A percentile compares a stretch with the other conserved stretches of the same genome.
These are phyloP conservation scores for Lasiurus cinereus DNA, from an alignment of 2,113 vertebrate species.

Conservation along the genomic window DNA sequence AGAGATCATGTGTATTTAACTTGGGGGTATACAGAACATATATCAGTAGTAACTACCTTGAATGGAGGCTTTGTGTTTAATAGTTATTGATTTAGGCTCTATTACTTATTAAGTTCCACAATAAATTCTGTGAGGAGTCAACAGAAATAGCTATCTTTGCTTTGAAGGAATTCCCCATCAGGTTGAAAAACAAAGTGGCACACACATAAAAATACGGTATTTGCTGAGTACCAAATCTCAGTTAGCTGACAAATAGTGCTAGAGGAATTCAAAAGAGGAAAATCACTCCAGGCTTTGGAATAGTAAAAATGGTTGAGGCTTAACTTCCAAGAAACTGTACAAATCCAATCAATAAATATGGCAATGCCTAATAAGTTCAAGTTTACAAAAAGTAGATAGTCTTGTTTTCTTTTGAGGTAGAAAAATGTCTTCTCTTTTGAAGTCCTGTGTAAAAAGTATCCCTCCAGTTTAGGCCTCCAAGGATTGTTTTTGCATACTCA, in stretches of 20 bases:
- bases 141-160: background rate
- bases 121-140: background rate
- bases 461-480: background rate
- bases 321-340: background rate
- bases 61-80: background rate
- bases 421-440: background rate
- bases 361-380: background rate
- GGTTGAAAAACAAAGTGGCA: background rate
- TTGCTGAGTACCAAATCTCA: background rate
- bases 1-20: background rate
- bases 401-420: background rate
- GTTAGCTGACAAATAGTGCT: background rate
- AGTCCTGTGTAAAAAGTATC: background rate
- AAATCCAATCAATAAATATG: background rate
- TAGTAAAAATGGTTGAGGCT: background rate
- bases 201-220: background rate
- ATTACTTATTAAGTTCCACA: background rate
- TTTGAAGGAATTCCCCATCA: background rate
- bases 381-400: background rate
- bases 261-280: background rate
- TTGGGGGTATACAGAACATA: background rate
- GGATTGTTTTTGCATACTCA: background rate
- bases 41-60: background rate
- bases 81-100: background rate
- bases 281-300: background rate